Percentiles rank a stretch among this genome's conserved stretches.
These are phyloP conservation scores for Pampus argenteus DNA, from an alignment of 2,797 vertebrate species.

Conservation along the genomic window DNA sequence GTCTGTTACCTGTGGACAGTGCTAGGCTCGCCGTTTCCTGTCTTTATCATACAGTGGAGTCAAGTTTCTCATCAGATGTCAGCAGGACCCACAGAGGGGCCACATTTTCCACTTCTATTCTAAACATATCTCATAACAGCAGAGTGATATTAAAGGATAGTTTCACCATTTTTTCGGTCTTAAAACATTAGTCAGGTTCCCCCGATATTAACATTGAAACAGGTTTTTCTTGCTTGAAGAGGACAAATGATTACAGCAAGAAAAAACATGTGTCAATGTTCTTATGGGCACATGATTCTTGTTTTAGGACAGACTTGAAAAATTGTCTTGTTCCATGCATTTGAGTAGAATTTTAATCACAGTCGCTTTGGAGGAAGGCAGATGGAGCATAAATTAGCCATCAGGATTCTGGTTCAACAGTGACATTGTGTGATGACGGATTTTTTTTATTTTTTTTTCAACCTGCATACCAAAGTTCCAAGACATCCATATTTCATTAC, in stretches of 20 bases:
- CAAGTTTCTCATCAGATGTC: too few species aligned
- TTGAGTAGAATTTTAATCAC: slow-evolving; percentile 52
- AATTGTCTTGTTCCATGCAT: slow-evolving; percentile 17
- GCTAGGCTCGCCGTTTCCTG: too few species aligned
- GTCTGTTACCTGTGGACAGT: too few species aligned
- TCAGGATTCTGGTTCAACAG: slow-evolving; percentile 35
- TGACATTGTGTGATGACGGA: slow-evolving; percentile 58
- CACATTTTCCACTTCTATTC: neutral
- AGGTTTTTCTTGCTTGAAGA: neutral
- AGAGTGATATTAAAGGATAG: too few species aligned
- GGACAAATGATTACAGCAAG: too few species aligned
- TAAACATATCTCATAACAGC: neutral
- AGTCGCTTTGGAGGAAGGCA: slow-evolving; percentile 48
- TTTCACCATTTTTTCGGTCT: too few species aligned
- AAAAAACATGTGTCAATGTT: too few species aligned
- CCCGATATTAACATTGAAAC: neutral
- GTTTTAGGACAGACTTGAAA: too few species aligned
- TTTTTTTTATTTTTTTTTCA: slow-evolving; percentile 24
- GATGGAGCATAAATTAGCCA: slow-evolving; percentile 72
- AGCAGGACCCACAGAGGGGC: neutral
- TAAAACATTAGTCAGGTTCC: too few species aligned
- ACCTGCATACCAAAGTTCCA: slow-evolving; percentile 43
- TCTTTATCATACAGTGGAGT: too few species aligned
- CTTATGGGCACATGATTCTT: too few species aligned
- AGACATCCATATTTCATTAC: slow-evolving; percentile 64